Evolutionary conservation across 2,113 vertebrate genomes (phyloP).

Genomic region (Ciconia maguari): DNA sequence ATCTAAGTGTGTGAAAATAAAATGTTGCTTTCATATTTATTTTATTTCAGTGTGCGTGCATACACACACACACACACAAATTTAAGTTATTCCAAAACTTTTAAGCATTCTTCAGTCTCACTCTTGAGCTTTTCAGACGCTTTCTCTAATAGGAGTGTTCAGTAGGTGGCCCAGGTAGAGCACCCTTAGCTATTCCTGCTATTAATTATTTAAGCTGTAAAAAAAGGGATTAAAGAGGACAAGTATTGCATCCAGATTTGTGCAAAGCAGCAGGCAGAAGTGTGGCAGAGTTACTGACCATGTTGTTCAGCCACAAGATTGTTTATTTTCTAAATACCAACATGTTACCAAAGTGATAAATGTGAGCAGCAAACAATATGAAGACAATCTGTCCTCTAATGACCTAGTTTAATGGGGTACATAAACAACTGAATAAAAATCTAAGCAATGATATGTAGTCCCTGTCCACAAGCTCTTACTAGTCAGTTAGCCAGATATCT

Average conservation of each 20-base stretch:
- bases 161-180: neutral
- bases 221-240: neutral
- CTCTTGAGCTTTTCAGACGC: neutral
- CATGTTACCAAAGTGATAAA: neutral
- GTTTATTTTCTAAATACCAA: neutral
- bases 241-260: neutral
- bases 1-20: neutral
- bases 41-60: neutral
- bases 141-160: neutral
- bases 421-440: neutral
- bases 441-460: neutral
- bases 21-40: neutral
- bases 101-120: neutral
- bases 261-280: neutral
- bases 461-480: neutral
- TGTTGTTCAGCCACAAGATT: neutral
- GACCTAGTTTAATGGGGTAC: neutral
- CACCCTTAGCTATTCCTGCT: neutral
- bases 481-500: neutral
- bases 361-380: neutral
- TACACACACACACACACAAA: neutral
- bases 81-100: neutral
- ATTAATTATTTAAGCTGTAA: neutral
- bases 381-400: neutral
- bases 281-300: neutral